A percentile compares a stretch with the other conserved stretches of the same genome.
phyloP scores from a whole-genome alignment of 2,888 invertebrate genomes.

The Nesidiocoris tenuis region DNA sequence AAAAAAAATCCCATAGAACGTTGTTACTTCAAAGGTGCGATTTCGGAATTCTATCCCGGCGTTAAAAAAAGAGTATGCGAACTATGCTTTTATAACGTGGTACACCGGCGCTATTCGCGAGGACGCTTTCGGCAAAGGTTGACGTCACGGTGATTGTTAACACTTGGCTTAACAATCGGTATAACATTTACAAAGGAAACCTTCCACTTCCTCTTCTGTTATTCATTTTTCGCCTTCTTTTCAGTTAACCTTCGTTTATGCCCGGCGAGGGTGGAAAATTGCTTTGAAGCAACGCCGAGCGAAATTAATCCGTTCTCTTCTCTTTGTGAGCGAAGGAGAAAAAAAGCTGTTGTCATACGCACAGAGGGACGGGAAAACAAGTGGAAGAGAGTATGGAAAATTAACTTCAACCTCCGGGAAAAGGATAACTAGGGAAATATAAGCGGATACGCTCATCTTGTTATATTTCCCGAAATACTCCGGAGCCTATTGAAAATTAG shows the following conservation, averaged over 20 bases:
- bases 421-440: not conserved
- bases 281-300: slow-evolving; percentile 4
- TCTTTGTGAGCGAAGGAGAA: not conserved
- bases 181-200: not conserved
- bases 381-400: not conserved
- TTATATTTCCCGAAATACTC: too few species aligned
- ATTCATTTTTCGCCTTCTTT: slow-evolving; percentile 3
- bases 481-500: too few species aligned
- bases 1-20: too few species aligned
- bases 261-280: not conserved
- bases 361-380: not conserved
- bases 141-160: not conserved
- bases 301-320: slow-evolving; percentile 9
- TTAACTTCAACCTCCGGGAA: not conserved
- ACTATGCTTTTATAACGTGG: too few species aligned
- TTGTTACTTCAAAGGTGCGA: too few species aligned
- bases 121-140: too few species aligned
- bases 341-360: not conserved
- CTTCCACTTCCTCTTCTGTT: not conserved
- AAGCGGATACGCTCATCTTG: too few species aligned
- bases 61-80: too few species aligned
- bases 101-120: too few species aligned
- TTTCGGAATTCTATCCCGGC: too few species aligned
- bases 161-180: not conserved
- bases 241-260: not conserved